Base-by-base conservation (phyloP, 1,140 invertebrate genomes). In the Drosophila neocordata region DNA sequence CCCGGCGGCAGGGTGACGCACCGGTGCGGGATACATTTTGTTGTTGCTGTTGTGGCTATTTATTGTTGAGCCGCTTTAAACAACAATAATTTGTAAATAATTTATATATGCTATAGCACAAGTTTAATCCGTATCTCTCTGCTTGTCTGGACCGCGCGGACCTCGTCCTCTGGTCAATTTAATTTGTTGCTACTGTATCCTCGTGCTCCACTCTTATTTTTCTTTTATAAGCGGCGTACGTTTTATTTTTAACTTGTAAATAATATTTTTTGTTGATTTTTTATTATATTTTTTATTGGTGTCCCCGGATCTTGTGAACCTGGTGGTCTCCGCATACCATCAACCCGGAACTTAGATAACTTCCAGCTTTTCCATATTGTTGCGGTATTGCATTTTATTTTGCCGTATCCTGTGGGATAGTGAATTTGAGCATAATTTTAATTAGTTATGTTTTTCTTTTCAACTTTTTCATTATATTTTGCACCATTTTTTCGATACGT, bases 401-500 rank as follows among this genome's bases (percentile, higher is more conserved):
- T 69, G 70, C 41, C 74, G 56, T 82, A 85, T 85, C 81, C 81
- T 85, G 18, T 48, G 41, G 81, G 65, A 69, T 76, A 78, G 71
- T 51, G 62, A 79, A 87, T 87, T 87, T 69, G 53, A 65, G 24
- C 57, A 69, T 57, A 60, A 53, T 60, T 76, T 41, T 69, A 44
- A 59, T 76, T 76, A 69, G 65, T 69, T 76, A 76, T 77, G 67
- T 69, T 87, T 88, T 71, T 18, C 18, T 20, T 20, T 48, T 48
- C 15, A 9, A 8, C n/a, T 12, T 48, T 83, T 88, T 79, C 77
- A 77, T 81, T 58, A 69, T 89, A 90, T 90, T 90, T 90, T 90
- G 89, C 89, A 90, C 89, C 85, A 90, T 89, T 90, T 90, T 90
- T 90, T 90, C 82, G 70, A 90, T 90, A 90, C 84, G 89, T 90